Evolutionary conservation across 2,888 invertebrate genomes (phyloP).

Genomic region (Perizoma flavofasciatum): DNA sequence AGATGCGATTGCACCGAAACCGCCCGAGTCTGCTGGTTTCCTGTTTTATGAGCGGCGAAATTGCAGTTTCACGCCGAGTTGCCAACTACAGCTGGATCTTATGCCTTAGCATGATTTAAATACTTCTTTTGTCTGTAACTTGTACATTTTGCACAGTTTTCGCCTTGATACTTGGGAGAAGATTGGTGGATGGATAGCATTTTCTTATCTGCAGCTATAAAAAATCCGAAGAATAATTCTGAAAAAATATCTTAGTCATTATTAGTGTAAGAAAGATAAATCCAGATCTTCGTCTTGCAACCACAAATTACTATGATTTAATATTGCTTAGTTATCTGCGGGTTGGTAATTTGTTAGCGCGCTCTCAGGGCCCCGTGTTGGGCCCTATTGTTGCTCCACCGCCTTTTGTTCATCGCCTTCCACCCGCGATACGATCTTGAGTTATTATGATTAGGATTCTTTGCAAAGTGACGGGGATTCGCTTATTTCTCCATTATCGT

Average conservation of each 20-base stretch:
- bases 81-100: conserved; percentile 60
- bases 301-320: conserved; percentile 84
- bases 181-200: conserved; percentile 26
- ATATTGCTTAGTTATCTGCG: conserved; percentile 83
- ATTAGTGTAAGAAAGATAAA: conserved; percentile 61
- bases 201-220: conserved; percentile 45
- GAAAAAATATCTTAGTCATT: conserved; percentile 56
- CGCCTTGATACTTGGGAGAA: conserved; percentile 25
- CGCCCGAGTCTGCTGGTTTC: conserved; percentile 54
- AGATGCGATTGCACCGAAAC: conserved; percentile 71
- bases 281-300: conserved; percentile 72
- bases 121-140: conserved; percentile 50
- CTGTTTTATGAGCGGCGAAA: conserved; percentile 75
- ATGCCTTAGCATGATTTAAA: conserved; percentile 62
- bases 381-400: conserved; percentile 77
- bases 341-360: conserved; percentile 81
- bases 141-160: conserved; percentile 28
- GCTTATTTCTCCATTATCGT: conserved; percentile 78
- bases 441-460: conserved; percentile 84
- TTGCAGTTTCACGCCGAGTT: conserved; percentile 70
- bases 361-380: conserved; percentile 70
- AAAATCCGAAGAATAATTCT: conserved; percentile 50
- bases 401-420: conserved; percentile 82
- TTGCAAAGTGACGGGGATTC: conserved; percentile 77
- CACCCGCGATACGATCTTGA: conserved; percentile 79